A percentile compares a stretch with the other conserved stretches of the same genome.
These are phyloP conservation scores for Pungitius pungitius DNA, from an alignment of 2,113 vertebrate species.

Conservation along the genomic window DNA sequence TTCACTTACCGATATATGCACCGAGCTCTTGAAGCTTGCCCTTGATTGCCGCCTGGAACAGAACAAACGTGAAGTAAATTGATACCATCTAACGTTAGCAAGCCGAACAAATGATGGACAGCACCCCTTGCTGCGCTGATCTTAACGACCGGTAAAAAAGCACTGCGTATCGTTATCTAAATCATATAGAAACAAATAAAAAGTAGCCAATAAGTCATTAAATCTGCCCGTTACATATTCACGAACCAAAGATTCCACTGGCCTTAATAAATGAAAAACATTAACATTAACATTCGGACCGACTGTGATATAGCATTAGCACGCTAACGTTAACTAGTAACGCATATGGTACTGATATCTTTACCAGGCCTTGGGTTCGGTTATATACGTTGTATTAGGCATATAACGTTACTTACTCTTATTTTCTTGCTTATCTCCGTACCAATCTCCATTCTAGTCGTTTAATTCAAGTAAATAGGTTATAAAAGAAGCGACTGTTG, in stretches of 20 bases:
- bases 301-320: not conserved
- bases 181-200: not conserved
- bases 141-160: too few relatives aligned
- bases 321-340: conserved; percentile 37
- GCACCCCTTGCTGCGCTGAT: not conserved
- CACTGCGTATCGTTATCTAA: not conserved
- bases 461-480: not conserved
- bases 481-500: not conserved
- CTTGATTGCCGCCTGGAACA: conserved; percentile 92
- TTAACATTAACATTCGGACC: not conserved
- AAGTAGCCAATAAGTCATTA: not conserved
- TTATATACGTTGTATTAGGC: not conserved
- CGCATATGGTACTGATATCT: not conserved
- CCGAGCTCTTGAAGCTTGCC: conserved; percentile 96
- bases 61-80: not conserved
- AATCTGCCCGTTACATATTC: not conserved
- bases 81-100: too few relatives aligned
- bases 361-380: fast-evolving
- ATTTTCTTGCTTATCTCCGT: conserved; percentile 86
- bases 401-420: conserved; percentile 60
- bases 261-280: conserved; percentile 29
- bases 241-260: not conserved
- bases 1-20: conserved; percentile 93
- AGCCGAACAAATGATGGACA: not conserved
- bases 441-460: conserved; percentile 79